Conservation (phyloP, 2,888 invertebrate species). For the Luperina nickerlii region DNA sequence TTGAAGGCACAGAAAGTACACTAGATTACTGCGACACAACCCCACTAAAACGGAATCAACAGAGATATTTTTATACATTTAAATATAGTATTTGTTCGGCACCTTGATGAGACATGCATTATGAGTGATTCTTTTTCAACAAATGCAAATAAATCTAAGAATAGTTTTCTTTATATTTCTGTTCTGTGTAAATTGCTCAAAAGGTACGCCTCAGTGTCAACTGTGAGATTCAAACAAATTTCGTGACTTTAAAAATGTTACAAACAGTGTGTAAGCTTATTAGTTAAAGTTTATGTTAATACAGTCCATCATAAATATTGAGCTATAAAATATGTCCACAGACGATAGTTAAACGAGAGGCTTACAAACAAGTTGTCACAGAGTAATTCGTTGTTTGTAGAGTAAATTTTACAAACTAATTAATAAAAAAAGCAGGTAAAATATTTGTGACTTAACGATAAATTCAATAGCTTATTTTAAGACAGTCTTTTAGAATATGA, state of each 20-base stretch:
- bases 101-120: conserved; percentile 60
- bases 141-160: conserved; percentile 57
- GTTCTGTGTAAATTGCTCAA: conserved; percentile 53
- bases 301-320: conserved; percentile 69
- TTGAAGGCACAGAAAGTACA: conserved; percentile 86
- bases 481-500: conserved; percentile 89
- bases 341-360: conserved; percentile 64
- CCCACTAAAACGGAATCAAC: conserved; percentile 73
- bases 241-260: conserved; percentile 49
- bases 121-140: conserved; percentile 43
- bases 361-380: conserved; percentile 80
- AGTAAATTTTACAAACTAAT: conserved; percentile 82
- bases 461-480: conserved; percentile 88
- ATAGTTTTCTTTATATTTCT: conserved; percentile 38
- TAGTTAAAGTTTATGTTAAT: conserved; percentile 49
- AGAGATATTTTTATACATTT: conserved; percentile 56
- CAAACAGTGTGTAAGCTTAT: conserved; percentile 57
- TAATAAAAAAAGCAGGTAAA: conserved; percentile 79
- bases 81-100: conserved; percentile 69
- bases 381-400: conserved; percentile 87
- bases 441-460: conserved; percentile 89
- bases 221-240: conserved; percentile 72
- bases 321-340: conserved; percentile 69
- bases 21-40: conserved; percentile 82
- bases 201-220: conserved; percentile 56